Evolutionary conservation across 2,797 vertebrate genomes (phyloP), one percentile per base, ranked within the genome.

Genomic region (Lagothrix lagotricha): DNA sequence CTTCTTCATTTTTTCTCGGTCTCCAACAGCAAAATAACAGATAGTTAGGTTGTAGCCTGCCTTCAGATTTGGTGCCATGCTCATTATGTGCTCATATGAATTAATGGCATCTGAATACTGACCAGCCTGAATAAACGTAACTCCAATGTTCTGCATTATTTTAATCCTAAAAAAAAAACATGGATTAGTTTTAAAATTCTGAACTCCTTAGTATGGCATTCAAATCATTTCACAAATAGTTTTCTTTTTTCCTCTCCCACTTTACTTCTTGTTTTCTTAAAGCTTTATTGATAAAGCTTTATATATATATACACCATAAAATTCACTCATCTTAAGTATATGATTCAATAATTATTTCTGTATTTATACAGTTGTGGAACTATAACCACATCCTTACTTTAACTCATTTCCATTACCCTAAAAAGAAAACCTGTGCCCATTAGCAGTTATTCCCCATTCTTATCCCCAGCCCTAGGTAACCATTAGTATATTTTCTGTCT

Each of bases 121-220:
- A 86, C 99, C 99, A 96, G 99, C 99, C 97, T 99, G 99, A 97
- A 99, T 98, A 97, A 99, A 99, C 0, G 99, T 99, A 95, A 99
- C 98, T 28, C 99, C 99, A 20, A 99, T 99, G 91, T 99, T 99
- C 99, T 99, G 99, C 99, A 99, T 99, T 98, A 99, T 99, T 98
- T 99, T 99, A 98, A 99, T 99, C 98, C 99, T 99, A 97, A 98
- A 50, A 57, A 98, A 96, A 97, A 96, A 82, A 88, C n/a, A 94
- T 0, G 4, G n/a, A 88, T 93, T 73, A 88, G 48, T 36, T 76
- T 85, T 77, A 88, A 48, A 96, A 90, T 77, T 58, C 20, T 89
- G 4, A 97, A 89, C 24, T 95, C n/a, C 19, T 85, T 54, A 54
- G 22, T 20, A 61, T 24, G 58, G 24, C 15, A 44, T 77, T 88